A percentile compares a stretch with the other conserved stretches of the same genome.
These are phyloP conservation scores for Nematolebias whitei DNA, from an alignment of 2,113 vertebrate species.

Conservation along the genomic window DNA sequence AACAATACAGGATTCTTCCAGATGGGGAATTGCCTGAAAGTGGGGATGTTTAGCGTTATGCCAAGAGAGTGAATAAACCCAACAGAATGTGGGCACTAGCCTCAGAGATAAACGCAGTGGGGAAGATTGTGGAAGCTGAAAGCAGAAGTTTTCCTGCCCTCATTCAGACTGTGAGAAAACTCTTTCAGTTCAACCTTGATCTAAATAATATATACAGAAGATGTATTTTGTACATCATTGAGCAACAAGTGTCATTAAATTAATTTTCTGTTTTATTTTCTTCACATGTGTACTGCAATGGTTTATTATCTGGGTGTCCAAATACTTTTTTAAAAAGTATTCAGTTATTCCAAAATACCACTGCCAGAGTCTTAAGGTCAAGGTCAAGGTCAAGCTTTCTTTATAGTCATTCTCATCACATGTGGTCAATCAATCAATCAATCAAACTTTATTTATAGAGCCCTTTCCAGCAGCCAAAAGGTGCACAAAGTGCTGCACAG, in stretches of 20 bases:
- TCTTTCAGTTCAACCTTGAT: slow-evolving; percentile 16
- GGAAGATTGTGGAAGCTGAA: slow-evolving; percentile 2
- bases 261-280: not conserved
- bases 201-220: slow-evolving; percentile 17
- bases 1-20: slow-evolving; percentile 29
- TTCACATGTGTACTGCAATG: not conserved
- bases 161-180: slow-evolving; percentile 46
- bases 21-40: slow-evolving; percentile 25
- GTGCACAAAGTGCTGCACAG: too few relatives aligned
- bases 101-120: slow-evolving; percentile 29
- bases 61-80: slow-evolving; percentile 23
- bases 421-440: too few relatives aligned
- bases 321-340: too few relatives aligned
- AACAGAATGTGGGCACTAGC: slow-evolving; percentile 26
- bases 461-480: too few relatives aligned
- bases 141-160: slow-evolving; percentile 28
- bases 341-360: too few relatives aligned
- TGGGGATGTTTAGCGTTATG: slow-evolving; percentile 24
- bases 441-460: too few relatives aligned
- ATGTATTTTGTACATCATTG: slow-evolving; percentile 14
- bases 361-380: too few relatives aligned
- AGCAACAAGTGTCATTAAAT: not conserved
- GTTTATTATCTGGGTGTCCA: too few relatives aligned
- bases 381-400: too few relatives aligned
- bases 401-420: too few relatives aligned